These are phyloP conservation scores for Fissipunctia ypsillon DNA, from an alignment of 2,888 invertebrate species.

Conservation along the genomic window DNA sequence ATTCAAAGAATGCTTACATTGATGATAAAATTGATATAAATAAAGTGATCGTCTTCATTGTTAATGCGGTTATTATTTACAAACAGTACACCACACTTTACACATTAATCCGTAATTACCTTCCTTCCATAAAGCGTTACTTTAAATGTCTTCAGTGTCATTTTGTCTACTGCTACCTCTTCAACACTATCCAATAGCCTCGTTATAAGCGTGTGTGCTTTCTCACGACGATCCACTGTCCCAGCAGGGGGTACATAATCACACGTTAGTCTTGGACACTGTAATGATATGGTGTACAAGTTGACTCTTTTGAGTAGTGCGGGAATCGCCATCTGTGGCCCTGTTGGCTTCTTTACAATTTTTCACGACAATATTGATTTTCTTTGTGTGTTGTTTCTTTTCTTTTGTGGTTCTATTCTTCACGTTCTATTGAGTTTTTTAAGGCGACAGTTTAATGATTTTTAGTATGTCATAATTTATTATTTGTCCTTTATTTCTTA, in stretches of 20 bases:
- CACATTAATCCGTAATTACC: neutral
- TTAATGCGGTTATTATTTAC: neutral
- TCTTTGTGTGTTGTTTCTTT: neutral
- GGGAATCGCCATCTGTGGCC: conserved; percentile 46
- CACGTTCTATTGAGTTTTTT: neutral
- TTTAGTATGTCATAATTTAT: no score
- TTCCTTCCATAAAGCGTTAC: neutral
- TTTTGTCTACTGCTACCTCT: neutral
- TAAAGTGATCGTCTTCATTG: neutral
- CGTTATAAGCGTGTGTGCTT: conserved; percentile 39
- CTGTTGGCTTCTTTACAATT: conserved; percentile 7
- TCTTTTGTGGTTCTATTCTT: neutral
- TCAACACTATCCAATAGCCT: neutral
- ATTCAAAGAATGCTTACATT: neutral
- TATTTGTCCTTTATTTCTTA: no score
- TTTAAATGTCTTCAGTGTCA: neutral
- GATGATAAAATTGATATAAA: neutral
- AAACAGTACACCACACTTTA: no score
- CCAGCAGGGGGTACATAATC: conserved; percentile 38
- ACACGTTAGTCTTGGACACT: conserved; percentile 19
- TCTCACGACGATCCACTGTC: conserved; percentile 41
- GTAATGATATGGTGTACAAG: conserved; percentile 41
- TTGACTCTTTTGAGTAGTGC: conserved; percentile 51
- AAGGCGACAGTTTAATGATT: neutral
- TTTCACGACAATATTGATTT: conserved; percentile 52